These are phyloP conservation scores for Panurus biarmicus DNA, from an alignment of 2,113 vertebrate species.

Conservation along the genomic window DNA sequence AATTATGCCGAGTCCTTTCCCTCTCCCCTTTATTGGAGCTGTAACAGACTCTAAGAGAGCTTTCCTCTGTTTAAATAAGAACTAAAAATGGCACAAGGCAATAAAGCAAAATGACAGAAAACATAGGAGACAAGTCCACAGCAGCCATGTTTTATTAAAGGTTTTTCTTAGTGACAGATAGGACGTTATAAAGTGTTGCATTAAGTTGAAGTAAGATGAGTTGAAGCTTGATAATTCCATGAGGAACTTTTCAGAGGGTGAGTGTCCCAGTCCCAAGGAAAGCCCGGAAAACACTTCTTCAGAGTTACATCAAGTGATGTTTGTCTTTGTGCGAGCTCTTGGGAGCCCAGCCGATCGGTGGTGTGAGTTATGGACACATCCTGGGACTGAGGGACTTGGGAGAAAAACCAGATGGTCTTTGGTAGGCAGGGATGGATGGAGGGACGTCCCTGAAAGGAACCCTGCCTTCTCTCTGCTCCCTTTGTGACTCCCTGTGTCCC, in stretches of 20 bases:
- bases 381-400: neutral
- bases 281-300: neutral
- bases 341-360: neutral
- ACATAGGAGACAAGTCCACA: neutral
- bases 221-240: neutral
- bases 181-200: neutral
- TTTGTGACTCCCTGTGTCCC: neutral
- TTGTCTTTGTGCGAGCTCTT: neutral
- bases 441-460: neutral
- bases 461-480: neutral
- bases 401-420: neutral
- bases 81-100: neutral
- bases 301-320: neutral
- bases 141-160: neutral
- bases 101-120: conserved; percentile 24
- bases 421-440: neutral
- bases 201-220: neutral
- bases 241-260: neutral
- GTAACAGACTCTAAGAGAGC: neutral
- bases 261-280: rapidly evolving
- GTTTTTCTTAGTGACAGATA: neutral
- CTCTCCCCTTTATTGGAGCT: neutral
- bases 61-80: neutral
- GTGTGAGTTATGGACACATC: rapidly evolving
- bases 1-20: neutral